Percentiles rank a stretch among this genome's conserved stretches.
These are phyloP conservation scores for Metopia argyrocephala DNA, from an alignment of 2,888 invertebrate genomes.

Conservation along the genomic window DNA sequence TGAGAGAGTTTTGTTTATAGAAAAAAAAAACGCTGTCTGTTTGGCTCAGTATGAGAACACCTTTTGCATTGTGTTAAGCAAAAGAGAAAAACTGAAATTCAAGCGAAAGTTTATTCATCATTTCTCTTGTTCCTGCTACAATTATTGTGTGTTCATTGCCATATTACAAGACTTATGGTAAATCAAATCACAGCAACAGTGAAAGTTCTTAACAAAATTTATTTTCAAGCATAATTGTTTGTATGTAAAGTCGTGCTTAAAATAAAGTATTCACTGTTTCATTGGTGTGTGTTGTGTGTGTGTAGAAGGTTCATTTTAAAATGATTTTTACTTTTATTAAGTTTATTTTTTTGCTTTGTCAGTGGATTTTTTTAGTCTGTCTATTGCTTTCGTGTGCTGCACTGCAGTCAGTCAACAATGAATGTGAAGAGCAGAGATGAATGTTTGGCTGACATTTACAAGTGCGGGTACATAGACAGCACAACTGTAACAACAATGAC, in stretches of 20 bases:
- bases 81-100: too few relatives aligned
- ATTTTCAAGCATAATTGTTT: background rate
- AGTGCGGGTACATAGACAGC: slow-evolving; percentile 17
- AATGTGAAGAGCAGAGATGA: background rate
- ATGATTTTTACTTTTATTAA: slow-evolving; percentile 52
- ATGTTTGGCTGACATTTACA: slow-evolving; percentile 56
- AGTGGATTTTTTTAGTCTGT: slow-evolving; percentile 22
- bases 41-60: slow-evolving; percentile 1
- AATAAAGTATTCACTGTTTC: background rate
- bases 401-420: slow-evolving; percentile 46
- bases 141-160: background rate
- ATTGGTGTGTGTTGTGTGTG: background rate
- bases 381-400: slow-evolving; percentile 23
- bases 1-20: background rate
- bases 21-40: slow-evolving; percentile 1
- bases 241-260: background rate
- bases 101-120: slow-evolving; percentile 61
- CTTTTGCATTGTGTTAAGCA: too few relatives aligned
- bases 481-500: slow-evolving; percentile 10
- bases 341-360: slow-evolving; percentile 56
- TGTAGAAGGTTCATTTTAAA: slow-evolving; percentile 59
- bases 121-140: slow-evolving; percentile 16
- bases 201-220: background rate
- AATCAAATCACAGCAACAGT: slow-evolving; percentile 48
- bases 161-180: slow-evolving; percentile 47